phyloP scores from a whole-genome alignment of 2,113 vertebrate species.

The Equus przewalskii region DNA sequence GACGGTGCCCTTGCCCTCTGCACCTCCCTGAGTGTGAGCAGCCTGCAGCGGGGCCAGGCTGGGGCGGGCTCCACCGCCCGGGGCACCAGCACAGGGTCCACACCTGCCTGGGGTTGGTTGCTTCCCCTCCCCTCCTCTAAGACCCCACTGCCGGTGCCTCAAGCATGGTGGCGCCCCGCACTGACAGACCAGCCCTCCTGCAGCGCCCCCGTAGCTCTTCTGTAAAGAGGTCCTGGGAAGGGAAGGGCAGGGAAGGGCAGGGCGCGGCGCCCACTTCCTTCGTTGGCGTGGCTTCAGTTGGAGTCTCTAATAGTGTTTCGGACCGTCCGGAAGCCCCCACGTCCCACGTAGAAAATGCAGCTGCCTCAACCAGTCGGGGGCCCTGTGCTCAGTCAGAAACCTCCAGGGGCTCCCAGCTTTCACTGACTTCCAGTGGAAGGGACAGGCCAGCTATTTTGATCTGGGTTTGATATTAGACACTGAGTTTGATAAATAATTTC shows the following conservation, averaged over 20 bases:
- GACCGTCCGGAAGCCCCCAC: not conserved
- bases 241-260: too few species aligned
- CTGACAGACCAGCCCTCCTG: accelerated
- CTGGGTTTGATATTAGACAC: not conserved
- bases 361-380: too few species aligned
- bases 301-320: not conserved
- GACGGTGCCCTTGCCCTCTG: too few species aligned
- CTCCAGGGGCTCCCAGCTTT: too few species aligned
- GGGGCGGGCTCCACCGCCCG: not conserved
- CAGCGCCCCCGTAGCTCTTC: accelerated
- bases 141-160: not conserved
- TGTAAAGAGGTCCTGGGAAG: not conserved
- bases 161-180: accelerated
- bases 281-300: not conserved
- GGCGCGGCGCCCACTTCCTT: not conserved
- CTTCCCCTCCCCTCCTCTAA: not conserved
- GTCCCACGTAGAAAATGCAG: not conserved
- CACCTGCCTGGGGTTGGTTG: not conserved
- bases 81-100: too few species aligned
- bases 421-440: not conserved
- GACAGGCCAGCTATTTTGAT: not conserved
- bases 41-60: too few species aligned
- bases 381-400: accelerated
- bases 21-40: not conserved
- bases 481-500: not conserved